Evolutionary conservation across 30 jellyfish, hydroid and myxozoan genomes (phyloP).

Genomic region (Aurelia aurita): DNA sequence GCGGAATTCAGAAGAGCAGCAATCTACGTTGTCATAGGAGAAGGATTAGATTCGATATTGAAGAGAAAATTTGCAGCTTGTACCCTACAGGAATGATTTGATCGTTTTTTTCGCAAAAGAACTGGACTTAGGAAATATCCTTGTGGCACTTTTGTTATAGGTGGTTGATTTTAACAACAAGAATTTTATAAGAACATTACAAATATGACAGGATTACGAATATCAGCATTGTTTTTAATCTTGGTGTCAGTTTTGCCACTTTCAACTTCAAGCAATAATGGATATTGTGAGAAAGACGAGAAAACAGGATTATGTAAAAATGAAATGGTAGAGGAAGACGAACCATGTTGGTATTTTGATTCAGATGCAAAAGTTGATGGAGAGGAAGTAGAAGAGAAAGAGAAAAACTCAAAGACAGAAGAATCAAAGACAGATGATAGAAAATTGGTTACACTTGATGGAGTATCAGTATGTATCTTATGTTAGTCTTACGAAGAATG

Average conservation of each 20-base stretch:
- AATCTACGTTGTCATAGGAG: too few species aligned
- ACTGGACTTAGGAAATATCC: too few species aligned
- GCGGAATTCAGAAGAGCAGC: too few species aligned
- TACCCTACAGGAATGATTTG: too few species aligned
- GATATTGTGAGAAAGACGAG: slow-evolving; percentile 50
- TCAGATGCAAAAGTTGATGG: slow-evolving; percentile 11
- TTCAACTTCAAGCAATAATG: not conserved
- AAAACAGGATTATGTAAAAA: slow-evolving; percentile 56
- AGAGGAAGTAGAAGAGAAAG: not conserved
- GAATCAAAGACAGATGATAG: not conserved
- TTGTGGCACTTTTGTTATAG: too few species aligned
- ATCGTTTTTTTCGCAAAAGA: too few species aligned
- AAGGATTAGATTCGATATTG: too few species aligned
- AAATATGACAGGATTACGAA: too few species aligned
- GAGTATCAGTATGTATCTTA: slow-evolving; percentile 24
- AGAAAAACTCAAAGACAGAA: not conserved
- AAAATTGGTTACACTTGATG: slow-evolving; percentile 33
- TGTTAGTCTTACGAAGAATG: not conserved
- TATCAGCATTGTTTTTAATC: not conserved
- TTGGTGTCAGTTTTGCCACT: not conserved
- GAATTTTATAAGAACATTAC: too few species aligned
- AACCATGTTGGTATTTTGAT: slow-evolving; percentile 62
- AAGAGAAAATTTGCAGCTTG: too few species aligned
- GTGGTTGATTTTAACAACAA: too few species aligned
- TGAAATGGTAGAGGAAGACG: slow-evolving; percentile 38